Evolutionary conservation across 1,140 invertebrate species (phyloP).

Genomic region (Diprion similis): DNA sequence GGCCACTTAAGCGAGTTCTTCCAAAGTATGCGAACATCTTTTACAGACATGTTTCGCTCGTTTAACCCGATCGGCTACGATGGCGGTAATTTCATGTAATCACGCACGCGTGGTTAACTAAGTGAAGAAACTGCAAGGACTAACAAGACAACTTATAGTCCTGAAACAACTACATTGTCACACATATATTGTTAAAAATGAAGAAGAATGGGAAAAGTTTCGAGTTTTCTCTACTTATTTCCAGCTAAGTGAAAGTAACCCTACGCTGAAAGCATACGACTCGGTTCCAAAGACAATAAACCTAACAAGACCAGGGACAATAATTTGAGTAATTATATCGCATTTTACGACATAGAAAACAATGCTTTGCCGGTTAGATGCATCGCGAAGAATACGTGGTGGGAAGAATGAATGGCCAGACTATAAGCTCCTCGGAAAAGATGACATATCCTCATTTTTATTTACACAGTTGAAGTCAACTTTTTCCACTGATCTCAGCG

Average conservation of each 20-base stretch:
- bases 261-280: conserved; percentile 29
- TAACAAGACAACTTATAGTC: background rate
- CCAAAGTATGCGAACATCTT: background rate
- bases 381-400: background rate
- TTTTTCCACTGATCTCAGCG: background rate
- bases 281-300: background rate
- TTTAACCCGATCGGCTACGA: background rate
- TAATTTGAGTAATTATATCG: background rate
- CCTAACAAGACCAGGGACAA: background rate
- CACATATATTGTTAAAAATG: background rate
- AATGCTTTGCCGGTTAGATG: background rate
- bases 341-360: background rate
- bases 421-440: background rate
- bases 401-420: background rate
- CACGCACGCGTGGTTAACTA: background rate
- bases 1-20: background rate
- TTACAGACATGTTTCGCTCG: background rate
- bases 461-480: background rate
- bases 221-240: conserved; percentile 49
- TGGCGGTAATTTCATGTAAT: background rate
- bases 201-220: conserved; percentile 35
- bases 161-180: too few species aligned
- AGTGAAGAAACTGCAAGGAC: background rate
- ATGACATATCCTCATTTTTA: background rate
- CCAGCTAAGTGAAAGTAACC: conserved; percentile 31